Conservation (phyloP, 2,797 vertebrate species). For the Limosa lapponica region DNA sequence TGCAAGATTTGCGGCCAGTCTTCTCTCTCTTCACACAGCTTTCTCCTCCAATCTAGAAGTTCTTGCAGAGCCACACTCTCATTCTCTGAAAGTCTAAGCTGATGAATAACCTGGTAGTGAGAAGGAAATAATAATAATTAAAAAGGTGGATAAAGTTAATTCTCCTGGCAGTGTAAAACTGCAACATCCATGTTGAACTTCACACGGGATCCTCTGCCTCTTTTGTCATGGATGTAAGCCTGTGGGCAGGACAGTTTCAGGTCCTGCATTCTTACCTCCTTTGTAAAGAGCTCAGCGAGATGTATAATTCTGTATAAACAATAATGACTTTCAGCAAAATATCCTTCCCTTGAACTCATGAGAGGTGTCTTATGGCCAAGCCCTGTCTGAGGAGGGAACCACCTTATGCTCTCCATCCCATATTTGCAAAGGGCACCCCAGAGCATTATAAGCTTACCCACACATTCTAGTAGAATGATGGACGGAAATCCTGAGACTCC, state of each 20-base stretch:
- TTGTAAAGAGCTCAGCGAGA: not conserved
- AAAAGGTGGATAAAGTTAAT: not conserved
- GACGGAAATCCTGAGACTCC: not conserved
- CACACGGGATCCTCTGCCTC: not conserved
- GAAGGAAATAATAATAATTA: not conserved
- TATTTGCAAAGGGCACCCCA: not conserved
- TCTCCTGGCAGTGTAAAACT: not conserved
- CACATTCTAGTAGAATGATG: not conserved
- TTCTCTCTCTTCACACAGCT: conserved; percentile 84
- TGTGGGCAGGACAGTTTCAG: not conserved
- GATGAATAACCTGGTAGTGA: conserved; percentile 84
- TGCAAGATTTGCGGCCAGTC: conserved; percentile 84
- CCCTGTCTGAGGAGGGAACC: not conserved
- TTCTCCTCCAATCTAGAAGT: conserved; percentile 87
- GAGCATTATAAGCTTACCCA: not conserved
- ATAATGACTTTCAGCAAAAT: not conserved
- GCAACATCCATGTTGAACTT: not conserved
- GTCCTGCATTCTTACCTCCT: not conserved
- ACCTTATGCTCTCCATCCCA: not conserved
- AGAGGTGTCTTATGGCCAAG: not conserved
- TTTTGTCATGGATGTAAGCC: not conserved
- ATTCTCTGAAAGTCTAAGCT: conserved; percentile 84
- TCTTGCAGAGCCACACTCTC: conserved; percentile 85
- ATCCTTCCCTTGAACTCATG: not conserved
- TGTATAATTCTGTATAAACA: not conserved